phyloP scores from a whole-genome alignment of 2,797 vertebrate species.

The Amblyopsis hoosieri region DNA sequence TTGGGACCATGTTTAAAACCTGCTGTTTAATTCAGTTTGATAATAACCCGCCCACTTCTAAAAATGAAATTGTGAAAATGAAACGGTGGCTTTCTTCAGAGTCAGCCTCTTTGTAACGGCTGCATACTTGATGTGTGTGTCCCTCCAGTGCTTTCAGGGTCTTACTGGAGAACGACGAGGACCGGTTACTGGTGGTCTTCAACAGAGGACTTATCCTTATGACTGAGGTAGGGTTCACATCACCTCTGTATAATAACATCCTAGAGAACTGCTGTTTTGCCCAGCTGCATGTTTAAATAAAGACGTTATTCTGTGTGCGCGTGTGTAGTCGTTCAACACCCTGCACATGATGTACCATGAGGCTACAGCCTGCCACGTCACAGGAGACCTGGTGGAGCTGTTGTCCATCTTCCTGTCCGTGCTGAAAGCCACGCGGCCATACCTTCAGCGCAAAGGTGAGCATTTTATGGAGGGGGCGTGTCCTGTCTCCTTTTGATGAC shows the following conservation, averaged over 20 bases:
- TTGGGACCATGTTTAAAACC: too few relatives aligned
- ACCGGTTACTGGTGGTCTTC: constrained; percentile 95
- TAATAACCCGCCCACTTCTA: too few relatives aligned
- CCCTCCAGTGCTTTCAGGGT: constrained; percentile 95
- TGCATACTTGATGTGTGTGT: not conserved
- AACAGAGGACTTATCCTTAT: constrained; percentile 97
- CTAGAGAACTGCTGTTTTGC: not conserved
- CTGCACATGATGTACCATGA: constrained; percentile 99
- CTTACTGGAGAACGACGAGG: constrained; percentile 96
- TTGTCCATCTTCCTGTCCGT: constrained; percentile 97
- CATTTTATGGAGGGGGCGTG: too few relatives aligned
- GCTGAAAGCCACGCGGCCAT: constrained; percentile 92
- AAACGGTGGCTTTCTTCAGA: too few relatives aligned
- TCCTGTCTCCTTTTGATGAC: too few relatives aligned
- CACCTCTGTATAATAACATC: not conserved
- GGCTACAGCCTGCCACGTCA: constrained; percentile 97
- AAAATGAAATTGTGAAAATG: too few relatives aligned
- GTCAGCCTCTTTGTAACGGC: not conserved
- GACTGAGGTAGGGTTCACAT: constrained; percentile 85
- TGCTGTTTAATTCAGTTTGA: too few relatives aligned
- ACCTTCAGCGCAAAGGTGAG: constrained; percentile 97
- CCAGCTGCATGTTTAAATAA: too few relatives aligned
- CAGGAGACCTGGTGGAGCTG: constrained; percentile 96
- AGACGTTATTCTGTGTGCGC: not conserved
- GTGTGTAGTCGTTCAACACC: constrained; percentile 91